Evolutionary conservation across 1,140 invertebrate genomes (phyloP), one percentile per base, ranked within the genome.

Genomic region (Ips typographus): DNA sequence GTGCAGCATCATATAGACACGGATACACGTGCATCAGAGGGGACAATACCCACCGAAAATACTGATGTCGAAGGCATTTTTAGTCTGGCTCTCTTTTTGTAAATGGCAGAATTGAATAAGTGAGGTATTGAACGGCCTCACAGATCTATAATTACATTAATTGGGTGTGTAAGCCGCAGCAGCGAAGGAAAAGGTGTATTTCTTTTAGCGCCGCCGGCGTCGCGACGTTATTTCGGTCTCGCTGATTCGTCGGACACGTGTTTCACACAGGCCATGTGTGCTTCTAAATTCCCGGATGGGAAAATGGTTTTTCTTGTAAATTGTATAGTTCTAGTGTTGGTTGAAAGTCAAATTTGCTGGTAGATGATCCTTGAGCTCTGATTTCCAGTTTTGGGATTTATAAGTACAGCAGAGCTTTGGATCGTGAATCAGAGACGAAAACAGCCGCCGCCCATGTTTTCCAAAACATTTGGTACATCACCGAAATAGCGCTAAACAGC

Each of bases 191-290:
- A 62, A 47, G 42, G 49, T 55, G 62, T 59, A 68, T 51, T 60
- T 68, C 65, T 68, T 69, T 63, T 69, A 69, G 67, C 67, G 67
- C 67, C 67, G 67, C 39, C 53, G 67, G 67, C 67, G 67, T 69
- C 60, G 67, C 63, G 67, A 41, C 40, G 44, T 61, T 69, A 69
- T 69, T 69, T 69, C 44, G 6, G 38, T 59, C 65, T 44, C 4
- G 56, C 38, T 59, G 55, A 67, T 67, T 55, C 67, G 60, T 69
- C 8, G 67, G 60, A 69, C 67, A 69, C 58, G 67, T 69, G 67
- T 69, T 69, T 39, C 40, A 22, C 22, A 22, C 22, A 61, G 40
- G 57, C 67, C 67, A 69, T 69, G 67, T 69, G 67, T 61, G 43
- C 67, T 63, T 59, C 58, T 69, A 53, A 69, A 56, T 57, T 47